Percentiles rank a stretch among this genome's conserved stretches.
Conservation (phyloP, 2,888 invertebrate genomes). For the Phortica okadai region DNA sequence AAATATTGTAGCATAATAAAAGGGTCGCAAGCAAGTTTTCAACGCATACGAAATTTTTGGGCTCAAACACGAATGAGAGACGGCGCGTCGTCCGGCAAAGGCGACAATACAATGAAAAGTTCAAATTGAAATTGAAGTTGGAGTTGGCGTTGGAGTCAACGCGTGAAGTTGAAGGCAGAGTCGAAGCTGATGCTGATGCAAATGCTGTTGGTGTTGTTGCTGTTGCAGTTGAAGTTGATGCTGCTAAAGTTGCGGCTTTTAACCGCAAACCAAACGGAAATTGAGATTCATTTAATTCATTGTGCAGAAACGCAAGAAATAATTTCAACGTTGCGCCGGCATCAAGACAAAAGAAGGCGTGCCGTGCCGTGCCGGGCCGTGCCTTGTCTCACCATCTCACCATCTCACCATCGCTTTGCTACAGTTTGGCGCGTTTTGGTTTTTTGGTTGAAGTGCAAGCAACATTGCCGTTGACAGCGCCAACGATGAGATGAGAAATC, state of each 20-base stretch:
- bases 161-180: not conserved
- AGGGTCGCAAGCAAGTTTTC: too few species aligned
- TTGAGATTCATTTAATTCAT: constrained; percentile 72
- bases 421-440: too few species aligned
- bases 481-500: not conserved
- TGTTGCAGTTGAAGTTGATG: constrained; percentile 20
- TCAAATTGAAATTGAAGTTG: constrained; percentile 39
- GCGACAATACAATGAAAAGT: constrained; percentile 4
- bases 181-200: constrained; percentile 23
- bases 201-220: constrained; percentile 4
- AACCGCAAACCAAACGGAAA: constrained; percentile 70
- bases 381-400: not conserved
- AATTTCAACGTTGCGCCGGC: constrained; percentile 24
- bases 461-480: constrained; percentile 50
- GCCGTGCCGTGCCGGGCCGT: not conserved
- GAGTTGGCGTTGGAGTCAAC: constrained; percentile 3
- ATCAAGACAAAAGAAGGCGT: not conserved
- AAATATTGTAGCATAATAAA: too few species aligned
- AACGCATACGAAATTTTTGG: too few species aligned
- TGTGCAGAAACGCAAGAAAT: constrained; percentile 46
- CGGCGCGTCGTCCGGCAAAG: too few species aligned
- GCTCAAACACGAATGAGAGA: too few species aligned
- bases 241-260: constrained; percentile 55
- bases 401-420: too few species aligned
- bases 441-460: not conserved